Base-by-base conservation (phyloP, 2,113 vertebrate genomes). In the Pterocles orientalis region DNA sequence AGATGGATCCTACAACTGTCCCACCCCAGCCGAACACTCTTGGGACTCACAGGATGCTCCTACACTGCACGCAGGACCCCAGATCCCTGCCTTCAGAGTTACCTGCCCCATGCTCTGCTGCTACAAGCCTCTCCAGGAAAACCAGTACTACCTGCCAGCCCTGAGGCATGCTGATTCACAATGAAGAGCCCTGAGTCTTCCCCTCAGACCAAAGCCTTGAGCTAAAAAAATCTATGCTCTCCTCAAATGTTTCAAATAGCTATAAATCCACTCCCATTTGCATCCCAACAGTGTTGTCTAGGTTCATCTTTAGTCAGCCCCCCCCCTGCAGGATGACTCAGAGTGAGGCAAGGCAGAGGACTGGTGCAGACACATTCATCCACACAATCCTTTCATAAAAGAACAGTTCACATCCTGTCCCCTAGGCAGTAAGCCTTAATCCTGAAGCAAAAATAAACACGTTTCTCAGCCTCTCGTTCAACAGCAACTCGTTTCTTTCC, bases 321-420 rank as follows among this genome's bases (percentile, higher is more conserved):
- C 41, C 14, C 14, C 43, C 18, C 48, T 17, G 25, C 34, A 31
- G 24, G 13, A 34, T 94, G 92, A 92, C 76, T 96, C 84, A 92
- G 81, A 91, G 79, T 24, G 47, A 93, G 48, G 65, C 65, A 82
- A 73, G 58, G 61, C 71, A 73, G 68, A 56, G 61, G 31, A 80
- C 53, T 82, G 90, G 79, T 96, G 82, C 57, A 94, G 61, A 83
- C 41, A 69, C 65, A 66, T 56, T 56, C 71, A 94, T 90, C 33
- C 31, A 79, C 57, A 83, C 56, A 80, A 77, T 36, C 45, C 56
- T 62, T 88, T 73, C 68, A 53, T 83, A 62, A 93, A 76, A 95
- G 69, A 92, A 31, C 25, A 87, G 76, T 76, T 88, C 71, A 57
- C 75, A 28, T 69, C 81, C 93, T 73, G 56, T 56, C 54, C 83